Conservation (phyloP, 2,113 vertebrate species). For the Myxocyprinus asiaticus region DNA sequence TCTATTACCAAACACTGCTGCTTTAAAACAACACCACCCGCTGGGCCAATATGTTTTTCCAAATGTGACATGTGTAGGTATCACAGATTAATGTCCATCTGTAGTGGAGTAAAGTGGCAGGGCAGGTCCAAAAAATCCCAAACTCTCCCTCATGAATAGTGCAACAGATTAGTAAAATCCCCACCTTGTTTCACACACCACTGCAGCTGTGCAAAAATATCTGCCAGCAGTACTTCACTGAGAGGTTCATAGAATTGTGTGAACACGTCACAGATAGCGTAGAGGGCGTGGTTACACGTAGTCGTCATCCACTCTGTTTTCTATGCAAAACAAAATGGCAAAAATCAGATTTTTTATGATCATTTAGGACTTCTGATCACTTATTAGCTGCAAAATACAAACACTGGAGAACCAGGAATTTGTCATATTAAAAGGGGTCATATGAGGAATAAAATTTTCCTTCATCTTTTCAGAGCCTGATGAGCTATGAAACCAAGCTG, state of each 20-base stretch:
- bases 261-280: conserved; percentile 96
- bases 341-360: no score
- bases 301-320: conserved; percentile 99
- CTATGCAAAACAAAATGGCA: conserved; percentile 62
- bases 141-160: neutral
- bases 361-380: no score
- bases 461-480: no score
- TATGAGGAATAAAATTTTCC: no score
- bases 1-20: neutral
- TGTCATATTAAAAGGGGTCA: no score
- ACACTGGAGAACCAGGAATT: no score
- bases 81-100: neutral
- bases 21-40: conserved; percentile 15
- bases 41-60: neutral
- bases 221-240: conserved; percentile 88
- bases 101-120: neutral
- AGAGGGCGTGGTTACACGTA: conserved; percentile 96
- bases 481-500: no score
- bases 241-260: conserved; percentile 95
- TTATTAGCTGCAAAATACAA: no score
- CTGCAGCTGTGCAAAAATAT: conserved; percentile 92
- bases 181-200: conserved; percentile 98
- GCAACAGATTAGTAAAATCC: neutral
- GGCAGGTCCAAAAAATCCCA: neutral
- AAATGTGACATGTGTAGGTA: conserved; percentile 10